These are phyloP conservation scores for Amphibalanus amphitrite DNA, from an alignment of 1,140 invertebrate genomes.

Conservation along the genomic window DNA sequence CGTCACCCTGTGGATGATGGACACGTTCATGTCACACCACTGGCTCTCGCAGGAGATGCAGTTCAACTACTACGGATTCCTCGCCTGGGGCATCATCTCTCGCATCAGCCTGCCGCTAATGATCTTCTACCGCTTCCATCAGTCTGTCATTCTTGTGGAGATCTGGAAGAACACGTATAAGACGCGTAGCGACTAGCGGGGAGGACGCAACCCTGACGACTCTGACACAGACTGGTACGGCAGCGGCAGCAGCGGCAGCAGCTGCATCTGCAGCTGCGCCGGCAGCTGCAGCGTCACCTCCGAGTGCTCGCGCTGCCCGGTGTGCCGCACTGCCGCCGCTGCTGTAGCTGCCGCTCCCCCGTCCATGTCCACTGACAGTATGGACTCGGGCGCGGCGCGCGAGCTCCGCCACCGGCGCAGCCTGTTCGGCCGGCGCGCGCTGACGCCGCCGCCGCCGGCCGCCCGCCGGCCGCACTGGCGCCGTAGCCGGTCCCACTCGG, in stretches of 20 bases:
- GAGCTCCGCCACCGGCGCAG: background rate
- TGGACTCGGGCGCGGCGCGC: background rate
- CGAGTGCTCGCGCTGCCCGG: background rate
- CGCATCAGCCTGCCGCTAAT: slow-evolving; percentile 42
- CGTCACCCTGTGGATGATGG: slow-evolving; percentile 46
- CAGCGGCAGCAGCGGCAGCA: slow-evolving; percentile 1
- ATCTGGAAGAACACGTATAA: slow-evolving; percentile 46
- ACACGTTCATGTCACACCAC: slow-evolving; percentile 46
- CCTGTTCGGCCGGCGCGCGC: background rate
- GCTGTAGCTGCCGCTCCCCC: background rate
- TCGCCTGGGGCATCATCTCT: slow-evolving; percentile 47
- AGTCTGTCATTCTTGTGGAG: slow-evolving; percentile 44
- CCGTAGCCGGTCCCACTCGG: background rate
- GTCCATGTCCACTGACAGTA: background rate
- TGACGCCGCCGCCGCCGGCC: background rate
- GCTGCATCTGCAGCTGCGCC: too few species aligned
- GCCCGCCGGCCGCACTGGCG: too few species aligned
- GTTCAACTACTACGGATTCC: slow-evolving; percentile 40
- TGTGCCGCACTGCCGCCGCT: background rate
- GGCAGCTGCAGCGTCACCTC: background rate
- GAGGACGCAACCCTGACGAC: slow-evolving; percentile 20
- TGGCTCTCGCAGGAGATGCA: slow-evolving; percentile 39
- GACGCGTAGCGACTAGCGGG: slow-evolving; percentile 19
- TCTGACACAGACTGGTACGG: slow-evolving; percentile 7
- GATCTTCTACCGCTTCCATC: slow-evolving; percentile 52